These are phyloP conservation scores for Lasioglossum marginatum DNA, from an alignment of 2,888 invertebrate species.

Conservation along the genomic window DNA sequence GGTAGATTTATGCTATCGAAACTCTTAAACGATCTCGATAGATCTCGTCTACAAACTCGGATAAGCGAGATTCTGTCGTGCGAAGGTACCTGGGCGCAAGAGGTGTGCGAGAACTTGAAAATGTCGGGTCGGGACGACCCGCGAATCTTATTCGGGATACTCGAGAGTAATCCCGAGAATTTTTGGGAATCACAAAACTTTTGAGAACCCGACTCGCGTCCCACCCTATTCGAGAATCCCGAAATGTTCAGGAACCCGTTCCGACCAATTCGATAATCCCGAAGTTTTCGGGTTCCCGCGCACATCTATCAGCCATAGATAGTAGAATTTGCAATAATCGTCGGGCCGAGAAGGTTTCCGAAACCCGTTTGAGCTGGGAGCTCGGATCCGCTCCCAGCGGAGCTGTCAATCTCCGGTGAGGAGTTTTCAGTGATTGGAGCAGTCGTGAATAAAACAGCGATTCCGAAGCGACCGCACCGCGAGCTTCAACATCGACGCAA, in stretches of 20 bases:
- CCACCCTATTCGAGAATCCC: not conserved
- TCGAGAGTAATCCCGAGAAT: too few species aligned
- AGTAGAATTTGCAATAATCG: not conserved
- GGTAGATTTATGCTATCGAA: not conserved
- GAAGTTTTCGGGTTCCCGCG: not conserved
- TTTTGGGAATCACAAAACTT: not conserved
- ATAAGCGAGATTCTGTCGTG: not conserved
- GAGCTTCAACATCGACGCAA: conserved; percentile 45
- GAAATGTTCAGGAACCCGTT: not conserved
- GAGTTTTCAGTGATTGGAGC: conserved; percentile 37
- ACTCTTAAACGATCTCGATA: not conserved
- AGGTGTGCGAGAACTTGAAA: not conserved
- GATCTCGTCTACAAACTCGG: not conserved
- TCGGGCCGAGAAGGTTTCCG: not conserved
- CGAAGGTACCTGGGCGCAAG: not conserved
- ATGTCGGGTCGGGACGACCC: not conserved
- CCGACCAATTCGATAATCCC: not conserved
- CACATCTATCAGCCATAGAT: not conserved
- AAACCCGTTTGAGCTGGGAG: not conserved
- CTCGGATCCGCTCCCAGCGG: not conserved
- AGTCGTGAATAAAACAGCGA: conserved; percentile 45
- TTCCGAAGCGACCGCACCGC: conserved; percentile 41
- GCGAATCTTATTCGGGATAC: too few species aligned
- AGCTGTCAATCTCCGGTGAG: conserved; percentile 32
- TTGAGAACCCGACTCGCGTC: not conserved